A percentile compares a stretch with the other conserved stretches of the same genome.
Evolutionary conservation across 1,140 invertebrate species (phyloP).

Genomic region (Drosophila burlai): DNA sequence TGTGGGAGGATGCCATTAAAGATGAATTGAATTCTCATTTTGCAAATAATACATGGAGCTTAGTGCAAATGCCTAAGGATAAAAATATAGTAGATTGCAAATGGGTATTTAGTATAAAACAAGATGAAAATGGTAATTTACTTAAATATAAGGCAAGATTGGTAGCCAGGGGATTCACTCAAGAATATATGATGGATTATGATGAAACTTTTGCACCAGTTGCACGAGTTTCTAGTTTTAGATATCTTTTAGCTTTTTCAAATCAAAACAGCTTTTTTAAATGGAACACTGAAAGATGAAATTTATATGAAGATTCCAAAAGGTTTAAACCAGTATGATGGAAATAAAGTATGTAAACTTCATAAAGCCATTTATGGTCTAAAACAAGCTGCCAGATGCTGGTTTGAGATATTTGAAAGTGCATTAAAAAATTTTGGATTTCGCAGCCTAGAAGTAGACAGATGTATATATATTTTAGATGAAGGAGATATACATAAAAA

Average conservation of each 20-base stretch:
- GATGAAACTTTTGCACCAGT: conserved; percentile 23
- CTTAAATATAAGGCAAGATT: conserved; percentile 84
- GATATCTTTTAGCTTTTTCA: conserved; percentile 76
- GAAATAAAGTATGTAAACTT: conserved; percentile 20
- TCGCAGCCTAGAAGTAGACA: conserved; percentile 38
- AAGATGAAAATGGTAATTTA: conserved; percentile 73
- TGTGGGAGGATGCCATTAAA: conserved; percentile 67
- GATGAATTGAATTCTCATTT: conserved; percentile 79
- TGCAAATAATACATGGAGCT: conserved; percentile 80
- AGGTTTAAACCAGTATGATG: neutral
- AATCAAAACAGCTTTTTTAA: too few species aligned
- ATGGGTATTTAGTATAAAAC: conserved; percentile 80
- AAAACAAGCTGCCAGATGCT: conserved; percentile 26
- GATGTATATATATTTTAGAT: conserved; percentile 24
- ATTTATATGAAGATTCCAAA: too few species aligned
- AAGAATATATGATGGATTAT: conserved; percentile 17
- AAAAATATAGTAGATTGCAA: conserved; percentile 83
- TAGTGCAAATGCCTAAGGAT: conserved; percentile 78
- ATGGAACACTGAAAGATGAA: too few species aligned
- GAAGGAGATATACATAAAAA: too few species aligned
- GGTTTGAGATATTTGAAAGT: conserved; percentile 32
- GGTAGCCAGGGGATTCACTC: conserved; percentile 82
- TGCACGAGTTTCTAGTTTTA: conserved; percentile 38
- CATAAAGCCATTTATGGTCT: conserved; percentile 13
- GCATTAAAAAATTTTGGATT: conserved; percentile 16